phyloP scores from a whole-genome alignment of 2,888 invertebrate species.

The Chrysolina haemoptera region DNA sequence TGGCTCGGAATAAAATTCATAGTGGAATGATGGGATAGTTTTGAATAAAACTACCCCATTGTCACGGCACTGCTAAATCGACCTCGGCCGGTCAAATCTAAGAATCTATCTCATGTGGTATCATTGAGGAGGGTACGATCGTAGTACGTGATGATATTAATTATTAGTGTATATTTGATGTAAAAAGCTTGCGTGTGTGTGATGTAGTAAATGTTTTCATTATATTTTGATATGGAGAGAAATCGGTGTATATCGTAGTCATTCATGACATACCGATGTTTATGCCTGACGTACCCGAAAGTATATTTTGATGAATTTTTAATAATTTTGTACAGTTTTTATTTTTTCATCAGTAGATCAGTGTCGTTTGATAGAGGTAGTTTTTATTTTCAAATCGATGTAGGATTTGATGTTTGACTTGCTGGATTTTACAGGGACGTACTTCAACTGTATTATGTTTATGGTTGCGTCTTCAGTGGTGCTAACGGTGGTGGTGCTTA shows the following conservation, averaged over 20 bases:
- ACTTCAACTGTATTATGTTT: slow-evolving; percentile 99
- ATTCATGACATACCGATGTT: slow-evolving; percentile 62
- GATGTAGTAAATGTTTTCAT: slow-evolving; percentile 53
- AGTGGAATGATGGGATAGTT: background rate
- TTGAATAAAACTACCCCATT: slow-evolving; percentile 26
- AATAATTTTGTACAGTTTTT: slow-evolving; percentile 40
- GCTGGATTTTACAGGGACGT: slow-evolving; percentile 79
- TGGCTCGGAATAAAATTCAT: background rate
- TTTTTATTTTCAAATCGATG: slow-evolving; percentile 37
- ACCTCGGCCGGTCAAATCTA: slow-evolving; percentile 65
- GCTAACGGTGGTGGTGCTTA: slow-evolving; percentile 95
- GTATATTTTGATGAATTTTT: slow-evolving; percentile 59
- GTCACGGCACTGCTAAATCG: slow-evolving; percentile 51
- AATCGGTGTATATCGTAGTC: slow-evolving; percentile 56
- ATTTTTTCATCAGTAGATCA: slow-evolving; percentile 49
- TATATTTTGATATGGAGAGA: slow-evolving; percentile 25
- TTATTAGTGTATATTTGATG: slow-evolving; percentile 60
- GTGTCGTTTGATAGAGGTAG: slow-evolving; percentile 43
- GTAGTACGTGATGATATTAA: slow-evolving; percentile 62
- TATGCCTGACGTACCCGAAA: slow-evolving; percentile 66
- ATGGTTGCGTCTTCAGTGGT: slow-evolving; percentile 99
- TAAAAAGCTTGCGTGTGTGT: slow-evolving; percentile 63
- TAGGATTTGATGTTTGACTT: slow-evolving; percentile 47
- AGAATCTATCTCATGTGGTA: slow-evolving; percentile 58
- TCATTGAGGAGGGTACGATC: slow-evolving; percentile 70